Conservation (phyloP, 2,888 invertebrate species). For the Chrysomela aeneicollis region DNA sequence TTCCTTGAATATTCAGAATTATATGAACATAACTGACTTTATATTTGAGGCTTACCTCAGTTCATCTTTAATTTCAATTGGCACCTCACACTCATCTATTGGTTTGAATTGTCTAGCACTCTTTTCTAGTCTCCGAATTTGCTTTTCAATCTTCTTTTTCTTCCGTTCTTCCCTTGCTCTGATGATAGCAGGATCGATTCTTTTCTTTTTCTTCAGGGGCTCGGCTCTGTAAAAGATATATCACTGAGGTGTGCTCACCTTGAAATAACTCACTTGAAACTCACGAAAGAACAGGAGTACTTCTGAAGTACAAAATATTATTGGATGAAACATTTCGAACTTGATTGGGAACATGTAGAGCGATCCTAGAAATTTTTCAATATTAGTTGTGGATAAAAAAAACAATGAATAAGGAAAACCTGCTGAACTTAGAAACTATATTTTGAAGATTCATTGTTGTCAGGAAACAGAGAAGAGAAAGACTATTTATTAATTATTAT, state of each 20-base stretch:
- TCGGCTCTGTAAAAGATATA: slow-evolving; percentile 81
- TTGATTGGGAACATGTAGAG: slow-evolving; percentile 12
- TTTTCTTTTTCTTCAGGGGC: slow-evolving; percentile 90
- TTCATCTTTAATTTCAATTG: slow-evolving; percentile 71
- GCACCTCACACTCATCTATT: slow-evolving; percentile 84
- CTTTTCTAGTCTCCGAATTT: slow-evolving; percentile 82
- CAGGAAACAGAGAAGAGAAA: neutral
- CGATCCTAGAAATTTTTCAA: slow-evolving; percentile 32
- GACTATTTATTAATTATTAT: no score
- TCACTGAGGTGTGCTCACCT: slow-evolving; percentile 8
- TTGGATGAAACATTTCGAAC: slow-evolving; percentile 53
- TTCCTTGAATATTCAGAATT: slow-evolving; percentile 55
- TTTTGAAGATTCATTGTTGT: slow-evolving; percentile 24
- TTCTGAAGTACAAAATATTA: slow-evolving; percentile 54
- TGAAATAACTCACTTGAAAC: slow-evolving; percentile 31
- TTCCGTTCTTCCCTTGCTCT: slow-evolving; percentile 84
- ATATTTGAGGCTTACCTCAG: slow-evolving; percentile 64
- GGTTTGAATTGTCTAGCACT: slow-evolving; percentile 87
- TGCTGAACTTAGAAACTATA: slow-evolving; percentile 24
- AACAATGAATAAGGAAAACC: neutral
- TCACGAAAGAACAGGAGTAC: slow-evolving; percentile 58
- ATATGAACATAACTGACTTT: slow-evolving; percentile 3
- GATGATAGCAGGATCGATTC: slow-evolving; percentile 80
- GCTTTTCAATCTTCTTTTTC: slow-evolving; percentile 85
- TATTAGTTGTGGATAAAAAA: neutral